Base-by-base conservation (phyloP, 2,888 invertebrate genomes). In the Tuta absoluta region DNA sequence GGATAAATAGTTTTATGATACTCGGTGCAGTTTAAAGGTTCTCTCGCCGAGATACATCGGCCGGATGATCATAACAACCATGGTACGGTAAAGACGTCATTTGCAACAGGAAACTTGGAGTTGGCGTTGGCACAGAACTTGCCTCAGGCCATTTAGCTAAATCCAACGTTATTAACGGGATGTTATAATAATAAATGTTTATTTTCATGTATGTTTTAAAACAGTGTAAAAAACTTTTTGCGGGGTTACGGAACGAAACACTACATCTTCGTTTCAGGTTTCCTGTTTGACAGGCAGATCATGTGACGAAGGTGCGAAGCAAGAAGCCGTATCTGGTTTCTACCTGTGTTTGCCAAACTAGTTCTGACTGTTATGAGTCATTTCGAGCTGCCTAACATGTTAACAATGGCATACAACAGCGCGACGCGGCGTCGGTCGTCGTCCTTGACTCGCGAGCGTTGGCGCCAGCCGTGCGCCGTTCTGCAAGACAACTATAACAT, bases 371-470 rank as follows among this genome's bases (percentile, higher is more conserved):
- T 24, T 51, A 23, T 63, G 41, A 61, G 59, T 37, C 61, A 65
- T n/a, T 65, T 41, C 33, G 59, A 64, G 33, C 19, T 11, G 38
- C 49, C 62, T 38, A 53, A 57, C 63, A 60, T 8, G 48, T 61
- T 62, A 62, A 66, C 63, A 17, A 49, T 53, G 57, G 38, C 41
- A 73, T 76, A 76, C 75, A 71, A 75, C 69, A 70, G 66, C 76
- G 74, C 66, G 63, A 56, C 63, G 71, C 73, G 69, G 69, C 71
- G 66, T 66, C 72, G 70, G 77, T 74, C 71, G 81, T 75, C 70
- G 84, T 79, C 87, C 87, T 87, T 87, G 87, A 84, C 81, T 84
- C 71, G 76, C 75, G 75, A 75, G 69, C 64, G 53, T 69, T 83
- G 84, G 86, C 87, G 86, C 86, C 86, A 82, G 64, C 49, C 60